These are phyloP conservation scores for Trichopoda pennipes DNA, from an alignment of 2,888 invertebrate genomes.

Conservation along the genomic window DNA sequence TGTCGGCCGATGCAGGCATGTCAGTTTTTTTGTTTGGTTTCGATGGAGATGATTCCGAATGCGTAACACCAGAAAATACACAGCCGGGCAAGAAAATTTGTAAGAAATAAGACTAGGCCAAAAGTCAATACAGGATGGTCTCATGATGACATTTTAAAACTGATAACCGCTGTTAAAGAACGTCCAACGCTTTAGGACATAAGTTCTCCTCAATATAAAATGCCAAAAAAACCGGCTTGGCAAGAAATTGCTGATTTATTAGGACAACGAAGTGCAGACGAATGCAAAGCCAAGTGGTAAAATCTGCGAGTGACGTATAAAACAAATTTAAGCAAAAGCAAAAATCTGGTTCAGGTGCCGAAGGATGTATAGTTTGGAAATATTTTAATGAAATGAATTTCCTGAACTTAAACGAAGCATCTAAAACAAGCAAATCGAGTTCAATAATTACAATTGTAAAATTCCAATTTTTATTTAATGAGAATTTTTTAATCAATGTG, in stretches of 20 bases:
- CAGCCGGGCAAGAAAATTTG: not conserved
- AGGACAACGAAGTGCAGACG: conserved; percentile 11
- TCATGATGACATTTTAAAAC: not conserved
- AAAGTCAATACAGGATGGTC: conserved; percentile 6
- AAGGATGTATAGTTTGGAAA: not conserved
- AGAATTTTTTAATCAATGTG: too few species aligned
- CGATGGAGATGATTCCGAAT: too few species aligned
- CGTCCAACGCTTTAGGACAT: conserved; percentile 6
- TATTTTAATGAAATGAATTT: conserved; percentile 20
- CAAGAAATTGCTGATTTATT: conserved; percentile 8
- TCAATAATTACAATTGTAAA: conserved; percentile 9
- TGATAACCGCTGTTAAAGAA: not conserved
- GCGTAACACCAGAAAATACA: not conserved
- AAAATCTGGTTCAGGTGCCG: conserved; percentile 14
- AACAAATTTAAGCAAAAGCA: conserved; percentile 7
- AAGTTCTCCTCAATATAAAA: conserved; percentile 6
- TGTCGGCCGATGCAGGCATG: too few species aligned
- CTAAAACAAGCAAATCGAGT: not conserved
- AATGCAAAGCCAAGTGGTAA: conserved; percentile 27
- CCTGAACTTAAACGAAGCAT: not conserved
- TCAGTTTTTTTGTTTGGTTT: too few species aligned
- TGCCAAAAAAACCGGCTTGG: conserved; percentile 16
- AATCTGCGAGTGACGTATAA: conserved; percentile 14
- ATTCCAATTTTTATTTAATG: not conserved
- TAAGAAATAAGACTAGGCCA: not conserved